Conservation (phyloP, 1,140 invertebrate species). For the Sipha flava region DNA sequence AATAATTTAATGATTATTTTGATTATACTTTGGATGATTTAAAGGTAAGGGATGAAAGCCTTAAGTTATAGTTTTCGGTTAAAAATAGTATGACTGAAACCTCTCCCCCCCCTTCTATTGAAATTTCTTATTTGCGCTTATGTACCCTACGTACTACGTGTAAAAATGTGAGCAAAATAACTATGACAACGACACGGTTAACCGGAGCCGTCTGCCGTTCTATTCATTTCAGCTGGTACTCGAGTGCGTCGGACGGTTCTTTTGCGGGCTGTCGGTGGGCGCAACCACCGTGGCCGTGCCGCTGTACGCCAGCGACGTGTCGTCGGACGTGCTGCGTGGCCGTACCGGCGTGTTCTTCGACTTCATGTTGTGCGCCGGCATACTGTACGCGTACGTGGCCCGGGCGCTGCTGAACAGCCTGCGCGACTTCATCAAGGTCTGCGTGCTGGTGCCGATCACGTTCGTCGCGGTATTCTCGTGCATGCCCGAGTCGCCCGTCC, state of each 20-base stretch:
- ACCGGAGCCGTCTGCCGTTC: too few species aligned
- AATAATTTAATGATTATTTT: too few species aligned
- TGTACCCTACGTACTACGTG: too few species aligned
- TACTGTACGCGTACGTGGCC: slow-evolving; percentile 48
- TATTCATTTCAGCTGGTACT: slow-evolving; percentile 16
- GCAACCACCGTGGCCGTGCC: slow-evolving; percentile 55
- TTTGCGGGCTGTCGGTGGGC: slow-evolving; percentile 56
- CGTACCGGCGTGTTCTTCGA: slow-evolving; percentile 51
- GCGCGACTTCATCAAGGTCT: slow-evolving; percentile 44
- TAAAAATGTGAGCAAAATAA: too few species aligned
- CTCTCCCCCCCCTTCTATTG: too few species aligned
- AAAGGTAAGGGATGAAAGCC: too few species aligned
- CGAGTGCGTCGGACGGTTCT: slow-evolving; percentile 52
- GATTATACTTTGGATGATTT: too few species aligned
- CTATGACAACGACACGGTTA: too few species aligned
- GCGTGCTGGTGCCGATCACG: slow-evolving; percentile 43
- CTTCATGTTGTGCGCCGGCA: slow-evolving; percentile 51
- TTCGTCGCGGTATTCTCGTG: slow-evolving; percentile 46
- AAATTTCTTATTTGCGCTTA: too few species aligned
- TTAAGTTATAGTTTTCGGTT: too few species aligned
- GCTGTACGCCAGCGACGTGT: slow-evolving; percentile 44
- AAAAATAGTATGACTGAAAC: too few species aligned
- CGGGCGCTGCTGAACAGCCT: slow-evolving; percentile 46
- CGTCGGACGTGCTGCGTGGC: slow-evolving; percentile 51
- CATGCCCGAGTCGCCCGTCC: slow-evolving; percentile 47